Conservation (phyloP, 2,797 vertebrate genomes). For the Sparus aurata region DNA sequence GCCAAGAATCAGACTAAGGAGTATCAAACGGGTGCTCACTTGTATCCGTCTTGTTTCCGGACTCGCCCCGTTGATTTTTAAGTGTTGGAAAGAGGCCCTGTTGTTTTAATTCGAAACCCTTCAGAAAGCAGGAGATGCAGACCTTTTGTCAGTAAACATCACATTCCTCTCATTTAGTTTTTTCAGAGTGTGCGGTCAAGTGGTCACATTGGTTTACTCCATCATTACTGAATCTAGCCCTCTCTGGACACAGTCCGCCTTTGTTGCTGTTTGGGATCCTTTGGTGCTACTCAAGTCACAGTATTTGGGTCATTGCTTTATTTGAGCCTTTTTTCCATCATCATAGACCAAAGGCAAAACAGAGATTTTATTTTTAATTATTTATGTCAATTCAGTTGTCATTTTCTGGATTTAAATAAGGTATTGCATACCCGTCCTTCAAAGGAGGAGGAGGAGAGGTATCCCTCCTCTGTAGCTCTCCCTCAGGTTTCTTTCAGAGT, state of each 20-base stretch:
- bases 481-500: too few relatives aligned
- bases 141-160: constrained; percentile 24
- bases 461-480: too few relatives aligned
- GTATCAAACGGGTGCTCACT: background rate
- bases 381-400: background rate
- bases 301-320: background rate
- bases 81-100: constrained; percentile 9
- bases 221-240: background rate
- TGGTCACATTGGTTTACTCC: constrained; percentile 1
- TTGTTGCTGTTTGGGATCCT: constrained; percentile 14
- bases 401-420: background rate
- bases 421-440: too few relatives aligned
- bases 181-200: constrained; percentile 9
- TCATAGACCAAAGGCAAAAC: background rate
- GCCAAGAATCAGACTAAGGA: background rate
- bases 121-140: background rate
- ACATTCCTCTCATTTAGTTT: constrained; percentile 40
- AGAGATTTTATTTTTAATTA: background rate
- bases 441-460: background rate
- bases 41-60: background rate
- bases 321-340: background rate
- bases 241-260: background rate
- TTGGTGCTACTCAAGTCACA: background rate
- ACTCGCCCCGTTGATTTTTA: background rate
- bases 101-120: constrained; percentile 27